Evolutionary conservation across 2,113 vertebrate genomes (phyloP).

Genomic region (Aptenodytes forsteri): DNA sequence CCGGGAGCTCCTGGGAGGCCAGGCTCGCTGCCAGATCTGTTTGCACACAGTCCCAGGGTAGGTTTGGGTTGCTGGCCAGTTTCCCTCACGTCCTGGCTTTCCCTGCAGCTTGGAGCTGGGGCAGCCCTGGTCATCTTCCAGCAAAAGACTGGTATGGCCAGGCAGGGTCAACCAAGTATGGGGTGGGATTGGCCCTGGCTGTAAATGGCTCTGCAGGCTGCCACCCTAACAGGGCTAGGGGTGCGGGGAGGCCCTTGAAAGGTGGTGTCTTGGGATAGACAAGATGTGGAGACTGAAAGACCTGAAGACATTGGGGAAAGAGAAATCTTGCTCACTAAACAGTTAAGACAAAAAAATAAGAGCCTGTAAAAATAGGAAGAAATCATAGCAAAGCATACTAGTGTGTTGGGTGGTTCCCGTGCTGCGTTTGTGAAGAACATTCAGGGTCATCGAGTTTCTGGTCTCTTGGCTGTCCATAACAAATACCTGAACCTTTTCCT

Average conservation of each 20-base stretch:
- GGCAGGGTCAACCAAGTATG: neutral
- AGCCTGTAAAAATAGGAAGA: neutral
- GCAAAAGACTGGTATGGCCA: neutral
- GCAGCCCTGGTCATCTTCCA: neutral
- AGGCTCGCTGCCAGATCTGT: neutral
- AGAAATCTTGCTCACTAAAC: neutral
- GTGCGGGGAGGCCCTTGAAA: neutral
- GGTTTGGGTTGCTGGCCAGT: slow-evolving; percentile 21
- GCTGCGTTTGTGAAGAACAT: neutral
- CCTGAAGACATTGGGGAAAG: neutral
- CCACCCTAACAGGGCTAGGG: too few species aligned
- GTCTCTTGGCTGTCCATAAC: neutral
- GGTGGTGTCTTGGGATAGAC: neutral
- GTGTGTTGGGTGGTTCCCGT: neutral
- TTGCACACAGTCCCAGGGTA: slow-evolving; percentile 8
- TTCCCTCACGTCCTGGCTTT: neutral
- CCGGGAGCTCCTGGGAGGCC: neutral
- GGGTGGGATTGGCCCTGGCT: neutral
- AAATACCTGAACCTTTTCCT: neutral
- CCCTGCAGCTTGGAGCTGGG: neutral
- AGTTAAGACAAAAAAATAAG: neutral
- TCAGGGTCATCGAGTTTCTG: neutral
- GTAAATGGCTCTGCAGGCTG: neutral
- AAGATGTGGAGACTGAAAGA: neutral
- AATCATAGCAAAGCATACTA: neutral